phyloP scores from a whole-genome alignment of 2,113 vertebrate species.

The Callaeas wilsoni region DNA sequence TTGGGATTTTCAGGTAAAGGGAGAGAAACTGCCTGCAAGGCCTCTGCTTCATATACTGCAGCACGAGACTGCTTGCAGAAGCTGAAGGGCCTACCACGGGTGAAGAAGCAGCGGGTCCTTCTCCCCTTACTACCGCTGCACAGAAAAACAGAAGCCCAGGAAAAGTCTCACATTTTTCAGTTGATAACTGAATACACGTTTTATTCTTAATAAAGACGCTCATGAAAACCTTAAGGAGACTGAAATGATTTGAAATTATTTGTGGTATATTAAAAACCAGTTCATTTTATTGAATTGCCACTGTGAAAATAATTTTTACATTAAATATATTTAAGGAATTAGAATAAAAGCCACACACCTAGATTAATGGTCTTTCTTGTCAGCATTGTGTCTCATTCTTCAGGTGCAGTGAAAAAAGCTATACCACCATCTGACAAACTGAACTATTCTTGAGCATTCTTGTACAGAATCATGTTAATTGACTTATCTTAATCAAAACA shows the following conservation, averaged over 20 bases:
- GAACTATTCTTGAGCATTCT: not conserved
- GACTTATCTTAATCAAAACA: not conserved
- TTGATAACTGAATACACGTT: not conserved
- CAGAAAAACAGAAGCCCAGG: not conserved
- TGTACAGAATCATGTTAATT: not conserved
- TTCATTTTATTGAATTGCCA: not conserved
- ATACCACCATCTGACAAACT: not conserved
- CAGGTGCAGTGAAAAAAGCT: not conserved
- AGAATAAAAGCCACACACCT: not conserved
- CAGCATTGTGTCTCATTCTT: not conserved
- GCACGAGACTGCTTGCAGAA: not conserved
- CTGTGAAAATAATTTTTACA: not conserved
- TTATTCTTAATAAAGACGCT: not conserved
- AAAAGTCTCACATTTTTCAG: not conserved
- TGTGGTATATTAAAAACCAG: not conserved
- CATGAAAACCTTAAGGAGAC: not conserved
- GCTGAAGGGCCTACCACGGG: not conserved
- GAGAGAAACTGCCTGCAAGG: not conserved
- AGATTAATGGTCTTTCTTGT: not conserved
- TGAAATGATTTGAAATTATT: not conserved
- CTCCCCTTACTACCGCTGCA: not conserved
- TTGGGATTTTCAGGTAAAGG: not conserved
- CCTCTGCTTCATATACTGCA: not conserved
- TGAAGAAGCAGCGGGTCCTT: not conserved
- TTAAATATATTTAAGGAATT: not conserved